A percentile compares a stretch with the other conserved stretches of the same genome.
These are phyloP conservation scores for Dendrophyllia cribrosa DNA, from an alignment of 64 coral and sea anemone genomes.

Conservation along the genomic window DNA sequence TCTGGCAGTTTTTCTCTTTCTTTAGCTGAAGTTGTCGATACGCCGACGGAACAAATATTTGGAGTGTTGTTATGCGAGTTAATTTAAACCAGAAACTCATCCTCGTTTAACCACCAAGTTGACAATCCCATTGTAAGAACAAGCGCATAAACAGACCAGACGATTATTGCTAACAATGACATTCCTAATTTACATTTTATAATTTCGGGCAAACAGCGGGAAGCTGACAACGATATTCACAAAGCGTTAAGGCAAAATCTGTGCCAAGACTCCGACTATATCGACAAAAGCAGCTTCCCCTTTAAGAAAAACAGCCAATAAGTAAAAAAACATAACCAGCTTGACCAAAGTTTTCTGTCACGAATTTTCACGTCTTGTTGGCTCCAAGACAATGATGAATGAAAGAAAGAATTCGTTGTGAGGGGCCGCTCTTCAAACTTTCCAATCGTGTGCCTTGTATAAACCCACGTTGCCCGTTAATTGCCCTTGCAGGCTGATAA, in stretches of 20 bases:
- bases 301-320: too few species aligned
- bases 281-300: background rate
- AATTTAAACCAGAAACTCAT: too few species aligned
- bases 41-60: background rate
- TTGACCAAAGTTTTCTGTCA: background rate
- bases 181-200: slow-evolving; percentile 40
- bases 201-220: slow-evolving; percentile 15
- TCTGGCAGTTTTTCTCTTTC: background rate
- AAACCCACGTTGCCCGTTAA: background rate
- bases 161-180: slow-evolving; percentile 2
- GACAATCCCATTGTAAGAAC: background rate
- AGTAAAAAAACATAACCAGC: background rate
- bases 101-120: background rate
- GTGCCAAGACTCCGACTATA: background rate
- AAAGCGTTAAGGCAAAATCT: slow-evolving; percentile 6
- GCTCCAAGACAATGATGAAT: background rate
- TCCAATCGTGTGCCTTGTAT: background rate
- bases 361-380: background rate
- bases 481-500: background rate
- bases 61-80: background rate
- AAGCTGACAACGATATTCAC: background rate
- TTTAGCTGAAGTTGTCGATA: background rate
- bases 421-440: background rate
- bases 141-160: background rate
- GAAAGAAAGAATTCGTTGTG: background rate